Percentiles rank a stretch among this genome's conserved stretches.
These are phyloP conservation scores for Ryuthela nishihirai DNA, from an alignment of 2,888 invertebrate genomes.

Conservation along the genomic window DNA sequence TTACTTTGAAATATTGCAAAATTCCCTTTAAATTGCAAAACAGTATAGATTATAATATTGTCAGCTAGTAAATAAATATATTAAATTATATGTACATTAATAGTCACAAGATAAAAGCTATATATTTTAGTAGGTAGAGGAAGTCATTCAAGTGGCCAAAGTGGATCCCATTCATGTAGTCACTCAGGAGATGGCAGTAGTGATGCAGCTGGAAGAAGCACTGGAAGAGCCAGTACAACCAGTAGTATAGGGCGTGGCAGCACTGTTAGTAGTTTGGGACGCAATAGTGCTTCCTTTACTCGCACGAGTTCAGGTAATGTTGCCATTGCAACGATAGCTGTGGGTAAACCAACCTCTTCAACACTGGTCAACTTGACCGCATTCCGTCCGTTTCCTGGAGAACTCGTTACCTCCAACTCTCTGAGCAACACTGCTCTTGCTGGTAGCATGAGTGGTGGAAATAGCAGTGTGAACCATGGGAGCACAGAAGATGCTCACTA, in stretches of 20 bases:
- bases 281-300: conserved; percentile 34
- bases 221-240: conserved; percentile 30
- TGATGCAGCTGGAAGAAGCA: conserved; percentile 17
- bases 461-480: neutral
- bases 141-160: conserved; percentile 35
- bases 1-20: too few relatives aligned
- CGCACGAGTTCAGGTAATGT: conserved; percentile 35
- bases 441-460: conserved; percentile 30
- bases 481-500: conserved; percentile 20
- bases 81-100: too few relatives aligned
- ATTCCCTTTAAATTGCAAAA: too few relatives aligned
- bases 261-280: conserved; percentile 30
- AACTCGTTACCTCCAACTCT: conserved; percentile 10
- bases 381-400: conserved; percentile 34
- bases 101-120: neutral
- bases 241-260: conserved; percentile 36
- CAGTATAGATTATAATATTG: too few relatives aligned
- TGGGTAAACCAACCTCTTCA: conserved; percentile 21
- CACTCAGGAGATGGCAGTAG: conserved; percentile 32
- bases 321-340: conserved; percentile 10
- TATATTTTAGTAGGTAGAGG: conserved; percentile 16
- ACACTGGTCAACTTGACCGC: conserved; percentile 39
- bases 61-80: too few relatives aligned
- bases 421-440: neutral
- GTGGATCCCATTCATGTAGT: conserved; percentile 36